These are phyloP conservation scores for Reticulitermes lucifugus DNA, from an alignment of 2,888 invertebrate species.

Conservation along the genomic window DNA sequence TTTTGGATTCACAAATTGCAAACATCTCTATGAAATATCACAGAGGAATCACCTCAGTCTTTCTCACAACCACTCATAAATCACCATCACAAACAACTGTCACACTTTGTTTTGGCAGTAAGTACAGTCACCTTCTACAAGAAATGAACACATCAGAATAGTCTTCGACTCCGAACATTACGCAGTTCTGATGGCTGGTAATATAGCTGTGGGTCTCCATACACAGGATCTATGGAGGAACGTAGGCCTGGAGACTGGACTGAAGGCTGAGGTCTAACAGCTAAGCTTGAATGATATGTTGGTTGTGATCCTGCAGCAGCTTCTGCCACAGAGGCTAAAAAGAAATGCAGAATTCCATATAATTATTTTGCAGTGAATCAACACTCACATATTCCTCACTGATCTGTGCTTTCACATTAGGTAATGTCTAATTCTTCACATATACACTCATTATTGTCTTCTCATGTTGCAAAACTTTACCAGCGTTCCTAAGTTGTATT, in stretches of 20 bases:
- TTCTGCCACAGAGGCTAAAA: too few species aligned
- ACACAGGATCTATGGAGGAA: conserved; percentile 7
- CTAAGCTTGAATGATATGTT: too few species aligned
- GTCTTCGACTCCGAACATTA: background rate
- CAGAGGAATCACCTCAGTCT: background rate
- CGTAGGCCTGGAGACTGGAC: background rate
- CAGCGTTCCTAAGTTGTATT: too few species aligned
- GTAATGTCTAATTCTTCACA: too few species aligned
- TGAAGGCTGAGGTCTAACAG: too few species aligned
- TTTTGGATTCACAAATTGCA: background rate
- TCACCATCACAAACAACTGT: background rate
- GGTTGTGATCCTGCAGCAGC: too few species aligned
- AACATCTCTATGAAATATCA: background rate
- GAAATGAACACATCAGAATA: background rate
- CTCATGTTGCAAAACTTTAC: too few species aligned
- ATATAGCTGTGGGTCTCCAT: conserved; percentile 41
- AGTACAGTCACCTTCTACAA: background rate
- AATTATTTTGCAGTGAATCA: too few species aligned
- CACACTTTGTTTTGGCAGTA: background rate
- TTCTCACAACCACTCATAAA: background rate
- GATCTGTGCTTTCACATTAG: too few species aligned
- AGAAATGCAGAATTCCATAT: too few species aligned
- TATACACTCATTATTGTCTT: too few species aligned
- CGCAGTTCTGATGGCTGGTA: conserved; percentile 32
- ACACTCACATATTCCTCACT: too few species aligned